Percentiles rank a stretch among this genome's conserved stretches.
Conservation (phyloP, 2,888 invertebrate species). For the Aporophyla nigra region DNA sequence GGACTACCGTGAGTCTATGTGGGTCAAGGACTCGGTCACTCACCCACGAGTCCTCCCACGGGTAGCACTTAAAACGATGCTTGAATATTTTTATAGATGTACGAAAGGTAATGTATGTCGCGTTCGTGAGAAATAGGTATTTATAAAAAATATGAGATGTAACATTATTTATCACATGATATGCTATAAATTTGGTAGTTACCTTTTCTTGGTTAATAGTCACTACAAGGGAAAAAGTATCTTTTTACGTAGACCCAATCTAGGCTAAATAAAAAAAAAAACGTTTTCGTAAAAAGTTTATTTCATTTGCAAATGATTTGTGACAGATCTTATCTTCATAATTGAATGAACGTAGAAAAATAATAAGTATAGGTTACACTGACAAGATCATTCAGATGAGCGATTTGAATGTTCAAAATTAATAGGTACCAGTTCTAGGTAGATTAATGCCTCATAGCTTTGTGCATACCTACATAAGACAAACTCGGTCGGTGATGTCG, state of each 20-base stretch:
- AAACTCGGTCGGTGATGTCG: constrained; percentile 46
- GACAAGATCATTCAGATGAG: constrained; percentile 3
- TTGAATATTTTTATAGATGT: constrained; percentile 26
- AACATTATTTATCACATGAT: not conserved
- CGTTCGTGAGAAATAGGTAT: not conserved
- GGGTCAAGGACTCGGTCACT: constrained; percentile 87
- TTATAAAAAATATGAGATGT: not conserved
- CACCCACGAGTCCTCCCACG: constrained; percentile 74
- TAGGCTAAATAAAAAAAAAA: no score
- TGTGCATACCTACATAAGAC: constrained; percentile 2
- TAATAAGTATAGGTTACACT: constrained; percentile 8
- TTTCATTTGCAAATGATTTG: not conserved
- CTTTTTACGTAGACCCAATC: not conserved
- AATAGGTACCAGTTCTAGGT: constrained; percentile 32
- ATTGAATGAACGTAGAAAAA: constrained; percentile 3
- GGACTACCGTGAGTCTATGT: constrained; percentile 59
- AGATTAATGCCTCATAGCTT: constrained; percentile 16
- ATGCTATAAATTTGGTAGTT: not conserved
- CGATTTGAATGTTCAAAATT: constrained; percentile 23
- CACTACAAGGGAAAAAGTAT: not conserved
- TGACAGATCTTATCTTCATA: constrained; percentile 4
- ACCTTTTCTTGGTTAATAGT: not conserved
- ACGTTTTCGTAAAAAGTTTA: not conserved
- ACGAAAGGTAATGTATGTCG: constrained; percentile 20
- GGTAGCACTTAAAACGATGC: constrained; percentile 34